A percentile compares a stretch with the other conserved stretches of the same genome.
Conservation (phyloP, 2,888 invertebrate species). For the Rugalucina vietnamica region DNA sequence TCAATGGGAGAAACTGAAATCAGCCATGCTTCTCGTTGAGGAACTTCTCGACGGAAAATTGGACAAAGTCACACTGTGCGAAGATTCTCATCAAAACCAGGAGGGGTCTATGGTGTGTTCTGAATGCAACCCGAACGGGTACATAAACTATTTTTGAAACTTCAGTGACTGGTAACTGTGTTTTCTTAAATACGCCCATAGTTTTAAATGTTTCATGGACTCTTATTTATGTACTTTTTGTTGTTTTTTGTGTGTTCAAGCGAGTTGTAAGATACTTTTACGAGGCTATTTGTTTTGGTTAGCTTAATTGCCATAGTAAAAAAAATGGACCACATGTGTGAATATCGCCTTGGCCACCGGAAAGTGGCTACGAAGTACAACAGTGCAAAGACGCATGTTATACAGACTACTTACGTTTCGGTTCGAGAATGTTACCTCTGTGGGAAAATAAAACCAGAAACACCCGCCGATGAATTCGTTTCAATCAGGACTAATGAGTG, state of each 20-base stretch:
- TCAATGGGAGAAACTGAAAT: constrained; percentile 1
- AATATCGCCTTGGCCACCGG: neutral
- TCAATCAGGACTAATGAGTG: neutral
- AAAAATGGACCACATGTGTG: neutral
- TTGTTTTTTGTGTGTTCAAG: too few species aligned
- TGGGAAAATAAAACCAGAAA: neutral
- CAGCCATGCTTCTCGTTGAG: neutral
- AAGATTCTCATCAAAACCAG: constrained; percentile 13
- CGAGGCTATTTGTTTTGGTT: too few species aligned
- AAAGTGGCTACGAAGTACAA: neutral
- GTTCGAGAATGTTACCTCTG: neutral
- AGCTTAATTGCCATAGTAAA: too few species aligned
- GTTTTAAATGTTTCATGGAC: too few species aligned
- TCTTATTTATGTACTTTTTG: too few species aligned
- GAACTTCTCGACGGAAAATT: constrained; percentile 9
- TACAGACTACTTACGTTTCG: neutral
- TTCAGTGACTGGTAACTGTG: too few species aligned
- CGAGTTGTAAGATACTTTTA: too few species aligned
- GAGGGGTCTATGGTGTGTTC: neutral
- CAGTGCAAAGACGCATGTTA: neutral
- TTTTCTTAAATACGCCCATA: too few species aligned
- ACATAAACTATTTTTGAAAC: constrained; percentile 1
- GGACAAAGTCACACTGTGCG: constrained; percentile 7
- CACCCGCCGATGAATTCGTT: neutral
- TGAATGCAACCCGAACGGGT: constrained; percentile 3